phyloP scores from a whole-genome alignment of 1,140 invertebrate genomes.

The Bombus waltoni region DNA sequence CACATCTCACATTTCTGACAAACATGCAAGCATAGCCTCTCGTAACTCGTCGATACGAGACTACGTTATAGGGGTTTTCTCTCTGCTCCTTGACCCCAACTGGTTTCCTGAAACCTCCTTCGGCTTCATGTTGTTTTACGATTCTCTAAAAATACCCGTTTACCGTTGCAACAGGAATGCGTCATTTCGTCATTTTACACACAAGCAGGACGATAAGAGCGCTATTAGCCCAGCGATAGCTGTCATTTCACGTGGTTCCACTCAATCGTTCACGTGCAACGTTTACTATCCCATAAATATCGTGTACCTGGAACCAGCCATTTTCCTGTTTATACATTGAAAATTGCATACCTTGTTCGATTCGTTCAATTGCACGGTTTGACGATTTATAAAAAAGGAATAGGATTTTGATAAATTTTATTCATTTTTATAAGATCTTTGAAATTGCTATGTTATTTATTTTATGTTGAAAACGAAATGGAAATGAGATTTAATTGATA shows the following conservation, averaged over 20 bases:
- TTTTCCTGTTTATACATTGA: background rate
- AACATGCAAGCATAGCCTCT: constrained; percentile 27
- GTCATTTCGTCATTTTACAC: constrained; percentile 36
- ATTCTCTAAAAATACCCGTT: constrained; percentile 42
- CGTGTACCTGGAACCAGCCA: background rate
- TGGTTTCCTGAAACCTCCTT: background rate
- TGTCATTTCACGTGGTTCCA: constrained; percentile 23
- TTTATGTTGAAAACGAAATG: too few species aligned
- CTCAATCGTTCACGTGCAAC: constrained; percentile 27
- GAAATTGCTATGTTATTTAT: too few species aligned
- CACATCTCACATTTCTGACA: constrained; percentile 34
- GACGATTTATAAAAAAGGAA: background rate
- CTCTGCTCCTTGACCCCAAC: background rate
- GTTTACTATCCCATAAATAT: constrained; percentile 32
- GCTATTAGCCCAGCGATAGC: constrained; percentile 27
- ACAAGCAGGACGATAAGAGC: constrained; percentile 4
- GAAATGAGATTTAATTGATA: too few species aligned
- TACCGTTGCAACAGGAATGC: constrained; percentile 16
- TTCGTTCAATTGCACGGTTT: background rate
- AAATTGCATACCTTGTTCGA: background rate
- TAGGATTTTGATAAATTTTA: too few species aligned
- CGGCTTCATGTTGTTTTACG: constrained; percentile 24
- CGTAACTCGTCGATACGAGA: constrained; percentile 28
- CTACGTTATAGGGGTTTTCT: constrained; percentile 18
- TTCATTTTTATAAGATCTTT: too few species aligned